phyloP scores from a whole-genome alignment of 2,113 vertebrate genomes.

The Choloepus hoffmanni region DNA sequence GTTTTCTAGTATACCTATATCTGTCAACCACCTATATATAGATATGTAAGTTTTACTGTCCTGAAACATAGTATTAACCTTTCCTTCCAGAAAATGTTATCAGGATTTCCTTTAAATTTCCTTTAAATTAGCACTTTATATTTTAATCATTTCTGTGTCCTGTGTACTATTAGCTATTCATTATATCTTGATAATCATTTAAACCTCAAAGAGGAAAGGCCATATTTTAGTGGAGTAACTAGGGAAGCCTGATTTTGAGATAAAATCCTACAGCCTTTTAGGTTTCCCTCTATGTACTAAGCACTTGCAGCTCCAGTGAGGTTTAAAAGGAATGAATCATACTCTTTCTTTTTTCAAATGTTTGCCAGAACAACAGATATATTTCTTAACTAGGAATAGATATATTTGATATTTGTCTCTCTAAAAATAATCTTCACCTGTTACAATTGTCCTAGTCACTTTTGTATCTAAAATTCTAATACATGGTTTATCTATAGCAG shows the following conservation, averaged over 20 bases:
- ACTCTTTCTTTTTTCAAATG: background rate
- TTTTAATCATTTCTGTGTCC: conserved; percentile 50
- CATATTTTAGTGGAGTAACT: background rate
- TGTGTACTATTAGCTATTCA: conserved; percentile 4
- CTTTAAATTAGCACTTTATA: conserved; percentile 47
- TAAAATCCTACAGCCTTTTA: conserved; percentile 22
- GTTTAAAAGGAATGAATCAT: conserved; percentile 12
- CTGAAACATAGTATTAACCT: conserved; percentile 14
- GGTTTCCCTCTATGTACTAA: background rate
- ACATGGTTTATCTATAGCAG: background rate
- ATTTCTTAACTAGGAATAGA: conserved; percentile 1
- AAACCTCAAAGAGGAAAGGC: conserved; percentile 28
- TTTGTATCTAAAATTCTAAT: conserved; percentile 27
- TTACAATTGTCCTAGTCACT: conserved; percentile 20
- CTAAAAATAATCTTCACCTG: background rate
- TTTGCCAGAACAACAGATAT: background rate
- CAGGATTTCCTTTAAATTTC: conserved; percentile 11
- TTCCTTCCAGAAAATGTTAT: background rate
- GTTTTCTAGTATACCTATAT: conserved; percentile 5
- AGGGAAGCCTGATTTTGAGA: conserved; percentile 24
- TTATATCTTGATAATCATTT: background rate
- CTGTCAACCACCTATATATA: background rate
- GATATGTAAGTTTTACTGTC: background rate
- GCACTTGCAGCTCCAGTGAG: conserved; percentile 7
- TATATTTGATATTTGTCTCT: background rate